phyloP scores from a whole-genome alignment of 2,797 vertebrate genomes.

The Sitta carolinensis region DNA sequence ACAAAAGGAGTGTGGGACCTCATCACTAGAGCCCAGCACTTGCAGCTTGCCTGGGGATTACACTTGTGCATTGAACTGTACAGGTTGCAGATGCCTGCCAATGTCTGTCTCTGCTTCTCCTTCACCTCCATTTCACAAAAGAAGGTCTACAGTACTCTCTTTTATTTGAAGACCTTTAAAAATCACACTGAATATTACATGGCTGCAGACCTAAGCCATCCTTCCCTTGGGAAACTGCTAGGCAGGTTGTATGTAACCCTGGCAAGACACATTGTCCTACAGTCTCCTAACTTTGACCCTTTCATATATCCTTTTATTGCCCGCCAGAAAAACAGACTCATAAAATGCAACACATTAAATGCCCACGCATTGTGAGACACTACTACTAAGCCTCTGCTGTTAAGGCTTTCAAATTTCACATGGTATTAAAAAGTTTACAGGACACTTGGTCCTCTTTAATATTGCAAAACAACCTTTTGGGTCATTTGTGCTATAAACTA shows the following conservation, averaged over 20 bases:
- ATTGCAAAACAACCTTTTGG: conserved; percentile 58
- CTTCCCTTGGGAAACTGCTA: conserved; percentile 63
- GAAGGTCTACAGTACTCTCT: not conserved
- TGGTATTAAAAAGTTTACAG: conserved; percentile 68
- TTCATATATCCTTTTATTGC: conserved; percentile 55
- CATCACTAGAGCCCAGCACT: not conserved
- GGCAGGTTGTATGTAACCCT: not conserved
- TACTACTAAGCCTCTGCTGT: conserved; percentile 29
- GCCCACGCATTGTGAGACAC: conserved; percentile 18
- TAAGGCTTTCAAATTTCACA: conserved; percentile 63
- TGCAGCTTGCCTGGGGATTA: not conserved
- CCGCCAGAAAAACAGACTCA: conserved; percentile 46
- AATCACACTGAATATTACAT: conserved; percentile 4
- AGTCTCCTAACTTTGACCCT: conserved; percentile 43
- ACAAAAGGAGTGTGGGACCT: not conserved
- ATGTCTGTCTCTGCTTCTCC: not conserved
- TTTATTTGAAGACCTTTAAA: conserved; percentile 28
- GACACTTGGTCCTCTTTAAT: conserved; percentile 57
- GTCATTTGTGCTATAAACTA: conserved; percentile 42
- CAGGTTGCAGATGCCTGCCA: not conserved
- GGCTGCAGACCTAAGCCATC: not conserved
- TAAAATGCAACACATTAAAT: conserved; percentile 67
- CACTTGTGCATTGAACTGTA: conserved; percentile 23
- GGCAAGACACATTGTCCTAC: conserved; percentile 1
- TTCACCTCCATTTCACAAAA: conserved; percentile 6